Evolutionary conservation across 1,140 invertebrate species (phyloP), one percentile per base, ranked within the genome.

Genomic region (Zophobas morio): DNA sequence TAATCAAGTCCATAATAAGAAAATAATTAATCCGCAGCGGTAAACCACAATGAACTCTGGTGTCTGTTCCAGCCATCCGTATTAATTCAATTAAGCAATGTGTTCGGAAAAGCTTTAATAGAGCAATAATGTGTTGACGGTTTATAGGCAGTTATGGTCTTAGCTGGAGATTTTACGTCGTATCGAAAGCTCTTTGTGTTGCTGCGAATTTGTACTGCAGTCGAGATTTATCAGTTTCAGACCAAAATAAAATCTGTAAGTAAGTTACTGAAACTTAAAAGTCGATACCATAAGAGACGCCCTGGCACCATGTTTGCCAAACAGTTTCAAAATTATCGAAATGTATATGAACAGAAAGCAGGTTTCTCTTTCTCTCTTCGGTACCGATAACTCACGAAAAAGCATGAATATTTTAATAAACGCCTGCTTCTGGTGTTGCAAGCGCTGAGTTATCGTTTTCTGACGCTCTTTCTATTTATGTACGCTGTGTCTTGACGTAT

Each of bases 231-330:
- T 72, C 70, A 53, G 51, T 72, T 37, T 51, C 6, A 72, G 51
- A 51, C 36, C 53, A 51, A 72, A 51, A 72, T 72, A 73, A 73
- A 73, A 73, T 54, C 33, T 54, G 49, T 73, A 73, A 49, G 33
- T 35, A 39, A 73, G 56, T 54, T 53, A 20, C 20, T 20, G 47
- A 40, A 54, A 73, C 35, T 54, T 73, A 56, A 56, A 73, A 73
- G 34, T 5, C 20, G 39, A 73, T 73, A 66, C 8, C 35, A 73
- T 33, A 36, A 53, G 40, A 72, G 36, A 72, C 33, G 6, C 40
- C 33, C 37, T 66, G 20, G 20, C 60, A 66, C 8, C 1, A 40
- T 42, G 39, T 35, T 33, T 53, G 20, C 46, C n/a, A 73, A 73
- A 54, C 51, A 47, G 46, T 72, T 72, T 49, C 60, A 66, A 39